Percentiles rank a stretch among this genome's conserved stretches.
Evolutionary conservation across 2,113 vertebrate genomes (phyloP).

Genomic region (Ranitomeya imitator): DNA sequence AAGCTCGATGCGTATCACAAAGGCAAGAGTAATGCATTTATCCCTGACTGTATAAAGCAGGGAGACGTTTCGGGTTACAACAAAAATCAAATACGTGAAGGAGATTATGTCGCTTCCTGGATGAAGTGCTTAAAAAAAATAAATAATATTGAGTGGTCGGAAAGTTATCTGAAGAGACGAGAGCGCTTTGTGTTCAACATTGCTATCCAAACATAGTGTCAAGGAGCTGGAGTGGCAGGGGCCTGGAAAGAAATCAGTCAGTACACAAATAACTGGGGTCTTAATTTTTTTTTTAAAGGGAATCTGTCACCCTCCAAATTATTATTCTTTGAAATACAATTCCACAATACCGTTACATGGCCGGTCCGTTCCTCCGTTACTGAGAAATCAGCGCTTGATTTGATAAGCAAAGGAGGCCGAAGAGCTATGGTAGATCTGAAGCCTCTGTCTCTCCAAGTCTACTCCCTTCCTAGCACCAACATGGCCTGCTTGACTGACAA

Average conservation of each 20-base stretch:
- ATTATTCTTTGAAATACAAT: neutral
- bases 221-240: neutral
- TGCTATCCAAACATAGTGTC: neutral
- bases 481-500: no score
- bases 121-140: constrained; percentile 28
- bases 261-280: neutral
- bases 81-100: constrained; percentile 43
- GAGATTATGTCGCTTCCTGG: constrained; percentile 25
- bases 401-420: no score
- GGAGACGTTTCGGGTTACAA: constrained; percentile 43
- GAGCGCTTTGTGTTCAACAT: neutral
- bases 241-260: neutral
- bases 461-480: no score
- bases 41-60: constrained; percentile 1
- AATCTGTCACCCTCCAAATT: no score
- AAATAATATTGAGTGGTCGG: constrained; percentile 21
- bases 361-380: no score
- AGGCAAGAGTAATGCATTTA: constrained; percentile 44
- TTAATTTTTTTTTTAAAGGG: neutral
- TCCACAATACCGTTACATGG: no score
- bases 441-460: no score
- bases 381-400: no score
- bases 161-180: constrained; percentile 4
- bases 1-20: constrained; percentile 25
- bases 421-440: no score